Evolutionary conservation across 1,140 invertebrate species (phyloP).

Genomic region (Drosophila pseudoananassae): DNA sequence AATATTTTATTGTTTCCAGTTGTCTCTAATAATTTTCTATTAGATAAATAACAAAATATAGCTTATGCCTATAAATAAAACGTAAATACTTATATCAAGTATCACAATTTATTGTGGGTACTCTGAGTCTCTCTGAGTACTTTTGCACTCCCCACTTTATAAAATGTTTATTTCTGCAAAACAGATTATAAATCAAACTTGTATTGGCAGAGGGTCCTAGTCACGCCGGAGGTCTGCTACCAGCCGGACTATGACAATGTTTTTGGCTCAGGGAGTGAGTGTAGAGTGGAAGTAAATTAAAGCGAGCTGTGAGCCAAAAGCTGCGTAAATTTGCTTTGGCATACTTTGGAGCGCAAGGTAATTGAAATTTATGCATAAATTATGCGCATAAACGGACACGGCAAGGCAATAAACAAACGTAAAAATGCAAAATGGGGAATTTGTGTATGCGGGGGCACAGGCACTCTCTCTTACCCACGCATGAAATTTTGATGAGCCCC

Average conservation of each 20-base stretch:
- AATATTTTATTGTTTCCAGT: too few relatives aligned
- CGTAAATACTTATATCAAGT: too few relatives aligned
- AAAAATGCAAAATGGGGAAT: slow-evolving; percentile 50
- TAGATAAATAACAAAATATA: too few relatives aligned
- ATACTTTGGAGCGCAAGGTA: slow-evolving; percentile 59
- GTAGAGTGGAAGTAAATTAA: slow-evolving; percentile 61
- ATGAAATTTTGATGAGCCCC: slow-evolving; percentile 73
- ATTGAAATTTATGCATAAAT: slow-evolving; percentile 82
- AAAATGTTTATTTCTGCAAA: not conserved
- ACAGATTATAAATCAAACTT: slow-evolving; percentile 39
- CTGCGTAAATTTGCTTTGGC: slow-evolving; percentile 37
- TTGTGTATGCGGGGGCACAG: slow-evolving; percentile 1
- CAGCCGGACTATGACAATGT: slow-evolving; percentile 34
- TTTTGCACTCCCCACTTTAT: not conserved
- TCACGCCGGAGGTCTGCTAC: not conserved
- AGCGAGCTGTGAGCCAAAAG: slow-evolving; percentile 40
- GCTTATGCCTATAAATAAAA: too few relatives aligned
- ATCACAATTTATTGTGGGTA: too few relatives aligned
- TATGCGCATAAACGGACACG: slow-evolving; percentile 80
- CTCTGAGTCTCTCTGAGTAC: too few relatives aligned
- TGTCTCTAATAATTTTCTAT: too few relatives aligned
- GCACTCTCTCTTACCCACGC: slow-evolving; percentile 42
- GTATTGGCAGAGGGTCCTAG: slow-evolving; percentile 12
- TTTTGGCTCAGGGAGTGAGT: not conserved
- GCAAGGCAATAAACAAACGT: slow-evolving; percentile 74